Base-by-base conservation (phyloP, 2,888 invertebrate species). In the Luperina testacea region DNA sequence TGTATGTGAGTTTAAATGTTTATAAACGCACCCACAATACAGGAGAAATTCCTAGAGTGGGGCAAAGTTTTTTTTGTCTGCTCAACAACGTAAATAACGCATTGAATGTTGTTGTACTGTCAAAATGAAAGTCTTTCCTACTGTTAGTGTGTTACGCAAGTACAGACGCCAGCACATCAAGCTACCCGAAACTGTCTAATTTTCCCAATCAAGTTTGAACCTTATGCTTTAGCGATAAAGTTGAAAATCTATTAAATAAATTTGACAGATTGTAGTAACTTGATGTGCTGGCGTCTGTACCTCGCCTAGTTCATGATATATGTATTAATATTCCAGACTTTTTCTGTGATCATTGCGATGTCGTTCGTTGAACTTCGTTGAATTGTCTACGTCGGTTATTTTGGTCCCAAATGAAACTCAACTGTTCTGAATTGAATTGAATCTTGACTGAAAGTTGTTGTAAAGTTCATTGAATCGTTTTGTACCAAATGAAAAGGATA, bases 311-410 rank as follows among this genome's bases (percentile, higher is more conserved):
- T 53, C n/a, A 82, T 27, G 7, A 82, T 11, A 38, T 42, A n/a
- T 63, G 57, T 69, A 32, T 51, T 69, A 13, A 67, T 42, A 63
- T 69, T 59, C n/a, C 48, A 68, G 48, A 59, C 9, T 48, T 48
- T 81, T 81, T 48, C 59, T 70, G 20, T 61, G 77, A 63, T 65
- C 63, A 45, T 64, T 57, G n/a, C 32, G 13, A 68, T 64, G 86
- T 72, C 86, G 63, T 77, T 65, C 83, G 53, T 71, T 83, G 77
- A 85, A 82, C 73, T 77, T 61, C 78, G 65, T 77, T 83, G 77
- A 82, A 82, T 73, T 24, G 71, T 51, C 75, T 75, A 11, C 32
- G 27, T 2, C 8, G 38, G 73, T 74, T 78, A 86, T 86, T 83
- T 83, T 74, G 27, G 59, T 67, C 63, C 6, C 51, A 71, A 85